These are phyloP conservation scores for Drosophila busckii DNA, from an alignment of 1,140 invertebrate genomes.

Conservation along the genomic window DNA sequence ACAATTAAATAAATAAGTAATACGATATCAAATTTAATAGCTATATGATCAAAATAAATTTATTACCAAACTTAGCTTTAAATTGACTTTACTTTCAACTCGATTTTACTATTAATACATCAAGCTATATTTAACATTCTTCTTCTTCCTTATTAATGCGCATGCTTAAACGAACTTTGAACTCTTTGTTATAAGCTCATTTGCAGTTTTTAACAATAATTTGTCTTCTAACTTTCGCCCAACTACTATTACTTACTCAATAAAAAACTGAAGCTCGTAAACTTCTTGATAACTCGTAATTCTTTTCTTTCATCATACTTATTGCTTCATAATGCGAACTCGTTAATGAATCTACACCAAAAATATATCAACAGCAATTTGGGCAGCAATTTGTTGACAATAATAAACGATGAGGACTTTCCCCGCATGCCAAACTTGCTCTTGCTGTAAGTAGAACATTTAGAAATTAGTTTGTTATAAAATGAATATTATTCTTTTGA, in stretches of 20 bases:
- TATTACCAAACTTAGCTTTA: no score
- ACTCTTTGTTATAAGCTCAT: constrained; percentile 11
- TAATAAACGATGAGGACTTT: constrained; percentile 83
- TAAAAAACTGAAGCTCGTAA: constrained; percentile 46
- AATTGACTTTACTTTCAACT: no score
- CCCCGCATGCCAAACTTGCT: constrained; percentile 82
- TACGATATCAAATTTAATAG: no score
- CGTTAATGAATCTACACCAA: constrained; percentile 17
- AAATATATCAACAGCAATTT: constrained; percentile 81
- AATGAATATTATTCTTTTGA: constrained; percentile 14
- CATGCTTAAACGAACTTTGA: constrained; percentile 46
- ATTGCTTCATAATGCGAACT: constrained; percentile 53
- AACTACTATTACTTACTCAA: constrained; percentile 43
- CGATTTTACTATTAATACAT: no score
- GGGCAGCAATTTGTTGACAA: constrained; percentile 83
- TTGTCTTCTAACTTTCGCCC: constrained; percentile 39
- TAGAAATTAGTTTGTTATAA: neutral
- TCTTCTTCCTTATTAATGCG: no score
- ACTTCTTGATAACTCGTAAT: constrained; percentile 48
- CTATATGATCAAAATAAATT: no score
- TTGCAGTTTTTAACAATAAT: constrained; percentile 44
- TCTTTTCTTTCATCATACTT: constrained; percentile 27
- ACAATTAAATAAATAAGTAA: no score
- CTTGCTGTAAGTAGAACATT: constrained; percentile 83
- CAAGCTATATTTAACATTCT: no score